These are phyloP conservation scores for Odontocerum albicorne DNA, from an alignment of 2,888 invertebrate species.

Conservation along the genomic window DNA sequence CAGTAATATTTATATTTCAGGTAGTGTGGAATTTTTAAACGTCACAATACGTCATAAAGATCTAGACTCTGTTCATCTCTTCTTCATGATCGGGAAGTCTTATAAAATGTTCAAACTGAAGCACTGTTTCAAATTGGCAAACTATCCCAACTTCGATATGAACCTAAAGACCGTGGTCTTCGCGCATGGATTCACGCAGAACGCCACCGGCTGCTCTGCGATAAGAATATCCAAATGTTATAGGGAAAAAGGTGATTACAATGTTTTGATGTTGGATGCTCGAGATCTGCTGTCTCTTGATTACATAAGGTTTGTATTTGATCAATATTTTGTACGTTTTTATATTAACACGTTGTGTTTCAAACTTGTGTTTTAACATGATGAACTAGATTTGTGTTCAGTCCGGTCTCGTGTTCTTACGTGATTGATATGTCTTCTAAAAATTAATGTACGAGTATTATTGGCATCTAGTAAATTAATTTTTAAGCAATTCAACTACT, in stretches of 20 bases:
- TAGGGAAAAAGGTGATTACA: conserved; percentile 6
- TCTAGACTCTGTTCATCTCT: background rate
- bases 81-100: background rate
- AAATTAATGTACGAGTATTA: too few species aligned
- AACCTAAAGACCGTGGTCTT: background rate
- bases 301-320: conserved; percentile 2
- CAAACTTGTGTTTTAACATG: too few species aligned
- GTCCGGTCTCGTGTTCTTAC: too few species aligned
- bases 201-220: background rate
- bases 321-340: too few species aligned
- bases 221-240: background rate
- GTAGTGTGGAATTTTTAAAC: background rate
- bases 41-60: background rate
- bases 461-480: too few species aligned
- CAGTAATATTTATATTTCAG: background rate
- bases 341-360: too few species aligned
- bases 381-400: too few species aligned
- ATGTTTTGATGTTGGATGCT: conserved; percentile 17
- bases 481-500: too few species aligned
- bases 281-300: background rate
- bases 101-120: conserved; percentile 1
- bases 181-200: conserved; percentile 11
- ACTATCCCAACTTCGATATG: conserved; percentile 1
- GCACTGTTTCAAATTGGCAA: background rate
- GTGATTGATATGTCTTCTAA: too few species aligned